Evolutionary conservation across 2,888 invertebrate genomes (phyloP), one percentile per base, ranked within the genome.

Genomic region (Plagodis pulveraria): DNA sequence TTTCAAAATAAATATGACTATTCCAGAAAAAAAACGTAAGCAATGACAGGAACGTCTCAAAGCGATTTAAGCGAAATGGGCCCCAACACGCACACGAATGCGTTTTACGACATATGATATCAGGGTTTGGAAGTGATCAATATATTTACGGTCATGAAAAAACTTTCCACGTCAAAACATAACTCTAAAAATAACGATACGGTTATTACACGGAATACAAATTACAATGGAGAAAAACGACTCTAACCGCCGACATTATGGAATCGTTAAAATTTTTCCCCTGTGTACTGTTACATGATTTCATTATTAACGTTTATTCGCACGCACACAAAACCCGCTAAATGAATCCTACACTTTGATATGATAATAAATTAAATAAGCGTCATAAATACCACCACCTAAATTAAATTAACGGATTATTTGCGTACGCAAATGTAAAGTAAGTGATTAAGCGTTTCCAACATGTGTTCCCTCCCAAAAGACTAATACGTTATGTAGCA

Each of bases 401-500:
- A 87, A 91, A 89, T 90, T 87, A 86, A 91, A 89, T 89, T 88
- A 86, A 83, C 83, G 85, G 86, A 89, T 89, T 91, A 89, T 90
- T 89, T 91, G 87, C 83, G 84, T 87, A 88, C 84, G 85, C 81
- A 86, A 89, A 89, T 88, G 88, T 89, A 86, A 87, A 88, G 87
- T 87, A 90, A 90, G 88, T 91, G 90, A 91, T 91, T 89, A 89
- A 91, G 84, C 87, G 84, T 86, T 89, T 86, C 84, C 83, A 86
- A 88, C 89, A 86, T 86, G 83, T 87, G 86, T 86, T 84, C 78
- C 77, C 83, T 91, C 91, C 90, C 90, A 86, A 88, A 90, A 89
- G 90, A 89, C 89, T 90, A 91, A 91, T 90, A 87, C 83, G 85
- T 89, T 89, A 87, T 87, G 83, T 86, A 83, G 85, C 83, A 87